phyloP scores from a whole-genome alignment of 2,888 invertebrate species.

The Brenthis ino region DNA sequence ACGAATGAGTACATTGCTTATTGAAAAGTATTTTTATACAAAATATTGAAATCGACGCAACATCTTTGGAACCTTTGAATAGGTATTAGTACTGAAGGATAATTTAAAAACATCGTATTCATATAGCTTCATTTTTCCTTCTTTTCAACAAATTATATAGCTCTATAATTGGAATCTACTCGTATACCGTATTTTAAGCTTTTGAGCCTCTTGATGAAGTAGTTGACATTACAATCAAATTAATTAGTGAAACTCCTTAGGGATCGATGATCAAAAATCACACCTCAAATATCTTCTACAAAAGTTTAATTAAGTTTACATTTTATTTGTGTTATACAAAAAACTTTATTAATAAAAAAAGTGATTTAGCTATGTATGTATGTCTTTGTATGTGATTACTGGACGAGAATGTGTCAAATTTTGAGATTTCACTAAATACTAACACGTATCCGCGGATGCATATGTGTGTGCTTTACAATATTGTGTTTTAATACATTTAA shows the following conservation, averaged over 20 bases:
- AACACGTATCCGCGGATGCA: too few species aligned
- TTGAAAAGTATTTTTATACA: conserved; percentile 51
- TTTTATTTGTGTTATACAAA: background rate
- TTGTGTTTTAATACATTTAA: too few species aligned
- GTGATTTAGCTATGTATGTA: background rate
- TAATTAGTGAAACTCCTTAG: conserved; percentile 19
- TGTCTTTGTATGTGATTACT: too few species aligned
- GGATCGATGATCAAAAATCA: background rate
- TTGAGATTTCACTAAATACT: too few species aligned
- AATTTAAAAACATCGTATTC: conserved; percentile 17
- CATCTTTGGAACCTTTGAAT: conserved; percentile 23
- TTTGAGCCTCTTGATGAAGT: conserved; percentile 17
- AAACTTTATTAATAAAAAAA: background rate
- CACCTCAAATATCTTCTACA: conserved; percentile 3
- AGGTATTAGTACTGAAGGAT: conserved; percentile 28
- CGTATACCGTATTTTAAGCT: conserved; percentile 17
- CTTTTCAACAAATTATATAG: conserved; percentile 3
- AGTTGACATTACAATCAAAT: conserved; percentile 18
- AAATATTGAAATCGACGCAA: conserved; percentile 42
- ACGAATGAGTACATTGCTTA: conserved; percentile 52
- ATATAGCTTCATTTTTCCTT: conserved; percentile 14
- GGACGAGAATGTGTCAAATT: too few species aligned
- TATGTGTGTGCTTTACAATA: too few species aligned
- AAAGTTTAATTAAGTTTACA: conserved; percentile 6
- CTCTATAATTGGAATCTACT: conserved; percentile 10